Base-by-base conservation (phyloP, 2,888 invertebrate species). In the Napeogenes inachia region DNA sequence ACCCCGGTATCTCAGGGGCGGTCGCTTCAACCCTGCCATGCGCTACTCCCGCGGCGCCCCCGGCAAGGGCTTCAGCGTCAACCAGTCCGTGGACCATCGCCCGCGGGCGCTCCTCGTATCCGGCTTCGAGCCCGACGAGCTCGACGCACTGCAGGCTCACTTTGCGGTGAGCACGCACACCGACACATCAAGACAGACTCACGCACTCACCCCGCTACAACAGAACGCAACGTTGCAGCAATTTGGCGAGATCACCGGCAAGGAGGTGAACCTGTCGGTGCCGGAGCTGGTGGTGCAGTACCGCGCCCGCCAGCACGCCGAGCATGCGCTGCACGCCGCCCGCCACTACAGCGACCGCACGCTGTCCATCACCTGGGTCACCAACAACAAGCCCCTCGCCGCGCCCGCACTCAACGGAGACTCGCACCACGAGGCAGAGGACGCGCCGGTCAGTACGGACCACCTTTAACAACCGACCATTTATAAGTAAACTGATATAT, bases 171-270 rank as follows among this genome's bases (percentile, higher is more conserved):
- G 93, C 78, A 46, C 5, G 8, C 13, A 47, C 47, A 8, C 2
- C n/a, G 10, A 47, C 13, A 13, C 13, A 21, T 8, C 2, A 2
- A 4, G 13, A 13, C 47, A n/a, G 2, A 1, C 5, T 0, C 47
- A 47, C 47, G 21, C 47, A 13, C 47, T 0, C 47, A 2, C 13
- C n/a, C 3, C n/a, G 10, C 5, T n/a, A 47, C 2, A 47, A n/a
- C 5, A n/a, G 5, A 4, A 2, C n/a, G 21, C 13, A 13, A 4
- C 5, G 65, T 77, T 84, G 2, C 84, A 97, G 97, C 94, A 95
- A 93, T 97, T 93, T 84, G 97, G 97, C 59, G 96, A 96, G 79
- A 94, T 98, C 69, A 94, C 94, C n/a, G 95, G 95, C 79, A 95
- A 96, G 77, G 92, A 93, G 61, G 93, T 94, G 69, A 85, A 89